Conservation (phyloP, 2,113 vertebrate genomes). For the Indicator indicator region DNA sequence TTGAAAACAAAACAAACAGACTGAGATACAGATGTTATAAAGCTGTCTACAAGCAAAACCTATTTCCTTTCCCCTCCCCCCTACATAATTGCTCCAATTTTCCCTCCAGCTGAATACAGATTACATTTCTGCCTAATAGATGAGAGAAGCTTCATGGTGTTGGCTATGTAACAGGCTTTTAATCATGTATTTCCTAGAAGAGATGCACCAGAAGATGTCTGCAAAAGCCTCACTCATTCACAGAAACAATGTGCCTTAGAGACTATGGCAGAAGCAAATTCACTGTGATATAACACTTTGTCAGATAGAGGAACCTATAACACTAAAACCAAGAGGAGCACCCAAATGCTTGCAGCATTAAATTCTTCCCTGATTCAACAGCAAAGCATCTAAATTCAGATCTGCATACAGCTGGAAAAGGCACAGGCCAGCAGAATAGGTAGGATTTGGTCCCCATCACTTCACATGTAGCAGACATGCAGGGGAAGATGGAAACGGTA, state of each 20-base stretch:
- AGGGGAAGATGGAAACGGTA: neutral
- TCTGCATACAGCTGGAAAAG: neutral
- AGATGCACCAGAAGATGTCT: neutral
- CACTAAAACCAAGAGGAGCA: neutral
- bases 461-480: accelerated
- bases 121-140: conserved; percentile 54
- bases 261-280: neutral
- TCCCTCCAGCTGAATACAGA: conserved; percentile 59
- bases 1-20: conserved; percentile 49
- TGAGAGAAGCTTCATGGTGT: conserved; percentile 28
- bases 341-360: neutral
- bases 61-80: conserved; percentile 46
- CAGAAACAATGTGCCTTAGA: neutral
- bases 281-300: neutral
- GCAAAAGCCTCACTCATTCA: neutral
- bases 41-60: conserved; percentile 60
- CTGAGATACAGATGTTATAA: conserved; percentile 53
- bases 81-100: conserved; percentile 61
- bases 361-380: neutral
- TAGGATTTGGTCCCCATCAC: neutral
- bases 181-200: conserved; percentile 19
- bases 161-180: conserved; percentile 27
- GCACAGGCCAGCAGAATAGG: neutral
- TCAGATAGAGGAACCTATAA: neutral
- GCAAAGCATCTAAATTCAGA: accelerated